Evolutionary conservation across 1,140 invertebrate genomes (phyloP).

Genomic region (Tigriopus japonicus): DNA sequence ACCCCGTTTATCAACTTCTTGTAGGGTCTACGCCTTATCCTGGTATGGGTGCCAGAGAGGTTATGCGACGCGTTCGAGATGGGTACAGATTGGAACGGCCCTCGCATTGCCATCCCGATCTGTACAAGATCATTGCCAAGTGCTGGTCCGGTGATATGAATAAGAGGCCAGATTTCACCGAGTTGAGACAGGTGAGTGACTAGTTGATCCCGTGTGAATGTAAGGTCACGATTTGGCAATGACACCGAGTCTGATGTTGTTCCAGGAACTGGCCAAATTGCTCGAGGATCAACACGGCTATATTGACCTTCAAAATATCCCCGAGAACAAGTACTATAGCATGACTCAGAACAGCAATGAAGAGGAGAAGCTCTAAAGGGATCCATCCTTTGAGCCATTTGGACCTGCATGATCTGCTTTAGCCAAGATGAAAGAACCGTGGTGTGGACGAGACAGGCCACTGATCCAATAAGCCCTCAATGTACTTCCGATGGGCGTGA

Average conservation of each 20-base stretch:
- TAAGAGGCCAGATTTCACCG: conserved; percentile 48
- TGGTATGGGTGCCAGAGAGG: conserved; percentile 58
- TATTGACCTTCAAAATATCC: conserved; percentile 54
- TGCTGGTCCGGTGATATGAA: conserved; percentile 59
- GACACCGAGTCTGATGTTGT: too few relatives aligned
- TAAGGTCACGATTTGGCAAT: background rate
- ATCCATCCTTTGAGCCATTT: too few relatives aligned
- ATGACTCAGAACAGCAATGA: conserved; percentile 20
- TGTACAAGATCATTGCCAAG: conserved; percentile 86
- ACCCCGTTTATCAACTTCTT: background rate
- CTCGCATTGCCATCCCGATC: conserved; percentile 47
- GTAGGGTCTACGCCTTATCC: conserved; percentile 68
- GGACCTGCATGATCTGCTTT: too few relatives aligned
- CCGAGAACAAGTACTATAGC: conserved; percentile 27
- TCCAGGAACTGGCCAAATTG: conserved; percentile 39
- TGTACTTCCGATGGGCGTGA: too few relatives aligned
- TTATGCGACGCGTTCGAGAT: conserved; percentile 57
- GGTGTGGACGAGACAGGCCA: too few relatives aligned
- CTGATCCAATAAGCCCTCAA: too few relatives aligned
- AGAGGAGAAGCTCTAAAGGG: conserved; percentile 17
- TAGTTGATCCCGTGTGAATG: too few relatives aligned
- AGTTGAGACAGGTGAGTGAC: conserved; percentile 31
- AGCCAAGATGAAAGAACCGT: too few relatives aligned
- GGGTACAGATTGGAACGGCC: conserved; percentile 68
- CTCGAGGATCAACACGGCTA: conserved; percentile 48